A percentile compares a stretch with the other conserved stretches of the same genome.
Conservation (phyloP, 1,140 invertebrate genomes). For the Listronotus bonariensis region DNA sequence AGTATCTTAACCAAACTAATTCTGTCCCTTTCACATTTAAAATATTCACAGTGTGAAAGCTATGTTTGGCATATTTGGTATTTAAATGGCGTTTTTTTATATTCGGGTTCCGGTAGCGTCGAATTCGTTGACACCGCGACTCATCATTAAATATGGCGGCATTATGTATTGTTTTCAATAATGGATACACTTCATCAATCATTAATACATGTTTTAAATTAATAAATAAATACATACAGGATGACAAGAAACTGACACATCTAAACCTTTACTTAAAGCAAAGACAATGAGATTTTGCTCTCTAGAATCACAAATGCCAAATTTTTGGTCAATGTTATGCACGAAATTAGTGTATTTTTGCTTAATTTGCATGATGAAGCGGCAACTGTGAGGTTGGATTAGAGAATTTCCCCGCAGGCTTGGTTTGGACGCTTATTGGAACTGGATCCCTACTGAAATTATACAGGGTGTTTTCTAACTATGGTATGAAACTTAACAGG, state of each 20-base stretch:
- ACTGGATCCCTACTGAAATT: too few relatives aligned
- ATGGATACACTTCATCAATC: not conserved
- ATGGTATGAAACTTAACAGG: too few relatives aligned
- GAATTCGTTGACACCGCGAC: slow-evolving; percentile 11
- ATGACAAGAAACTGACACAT: not conserved
- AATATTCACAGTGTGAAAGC: slow-evolving; percentile 13
- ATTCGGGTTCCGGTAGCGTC: slow-evolving; percentile 7
- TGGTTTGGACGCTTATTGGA: too few relatives aligned
- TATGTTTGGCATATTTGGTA: slow-evolving; percentile 11
- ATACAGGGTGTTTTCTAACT: too few relatives aligned
- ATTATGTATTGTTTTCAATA: slow-evolving; percentile 2
- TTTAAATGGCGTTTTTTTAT: slow-evolving; percentile 14
- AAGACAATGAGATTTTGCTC: too few relatives aligned
- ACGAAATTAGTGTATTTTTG: too few relatives aligned
- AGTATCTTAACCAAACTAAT: not conserved
- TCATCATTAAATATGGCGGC: slow-evolving; percentile 1
- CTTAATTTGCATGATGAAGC: too few relatives aligned
- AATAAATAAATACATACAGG: not conserved
- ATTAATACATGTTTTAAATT: slow-evolving; percentile 7
- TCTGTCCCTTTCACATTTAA: slow-evolving; percentile 11
- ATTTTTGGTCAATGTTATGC: too few relatives aligned
- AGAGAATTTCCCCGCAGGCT: too few relatives aligned
- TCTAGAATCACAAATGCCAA: too few relatives aligned
- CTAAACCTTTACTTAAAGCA: too few relatives aligned
- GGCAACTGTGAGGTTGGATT: too few relatives aligned